Percentiles rank a stretch among this genome's conserved stretches.
Evolutionary conservation across 2,888 invertebrate genomes (phyloP).

Genomic region (Hirudinaria manillensis): DNA sequence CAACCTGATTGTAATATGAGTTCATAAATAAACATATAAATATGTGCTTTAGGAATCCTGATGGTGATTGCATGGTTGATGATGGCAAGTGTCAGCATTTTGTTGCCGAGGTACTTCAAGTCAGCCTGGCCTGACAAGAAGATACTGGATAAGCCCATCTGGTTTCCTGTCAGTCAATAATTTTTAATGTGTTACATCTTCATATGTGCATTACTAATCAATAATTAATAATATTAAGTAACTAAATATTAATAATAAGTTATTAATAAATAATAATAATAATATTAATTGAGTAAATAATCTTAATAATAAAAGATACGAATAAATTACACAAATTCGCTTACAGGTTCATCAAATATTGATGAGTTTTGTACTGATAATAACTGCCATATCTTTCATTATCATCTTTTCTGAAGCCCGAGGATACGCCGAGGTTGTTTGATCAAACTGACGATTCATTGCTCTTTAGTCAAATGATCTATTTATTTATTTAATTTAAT

Average conservation of each 20-base stretch:
- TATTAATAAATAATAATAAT: not conserved
- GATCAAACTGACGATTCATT: not conserved
- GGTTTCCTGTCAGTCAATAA: slow-evolving; percentile 19
- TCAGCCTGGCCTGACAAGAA: slow-evolving; percentile 24
- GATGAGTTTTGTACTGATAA: slow-evolving; percentile 1
- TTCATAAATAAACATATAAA: too few relatives aligned
- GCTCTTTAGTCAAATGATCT: not conserved
- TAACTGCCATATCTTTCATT: slow-evolving; percentile 26
- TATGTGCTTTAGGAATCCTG: slow-evolving; percentile 16
- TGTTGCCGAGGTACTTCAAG: slow-evolving; percentile 27
- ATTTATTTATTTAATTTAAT: slow-evolving; percentile 1
- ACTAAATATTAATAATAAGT: too few relatives aligned
- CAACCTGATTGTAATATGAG: too few relatives aligned
- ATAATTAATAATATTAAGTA: not conserved
- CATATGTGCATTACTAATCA: not conserved
- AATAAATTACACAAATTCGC: not conserved
- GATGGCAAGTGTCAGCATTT: slow-evolving; percentile 13
- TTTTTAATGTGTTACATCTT: not conserved
- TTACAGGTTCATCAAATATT: slow-evolving; percentile 22
- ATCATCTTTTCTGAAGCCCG: slow-evolving; percentile 14
- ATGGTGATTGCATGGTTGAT: slow-evolving; percentile 30
- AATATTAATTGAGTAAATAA: too few relatives aligned
- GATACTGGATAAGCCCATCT: slow-evolving; percentile 5
- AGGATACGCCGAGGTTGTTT: slow-evolving; percentile 11
- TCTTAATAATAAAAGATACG: too few relatives aligned